Percentiles rank a stretch among this genome's conserved stretches.
phyloP scores from a whole-genome alignment of 1,140 invertebrate species.

The Tyrophagus putrescentiae region DNA sequence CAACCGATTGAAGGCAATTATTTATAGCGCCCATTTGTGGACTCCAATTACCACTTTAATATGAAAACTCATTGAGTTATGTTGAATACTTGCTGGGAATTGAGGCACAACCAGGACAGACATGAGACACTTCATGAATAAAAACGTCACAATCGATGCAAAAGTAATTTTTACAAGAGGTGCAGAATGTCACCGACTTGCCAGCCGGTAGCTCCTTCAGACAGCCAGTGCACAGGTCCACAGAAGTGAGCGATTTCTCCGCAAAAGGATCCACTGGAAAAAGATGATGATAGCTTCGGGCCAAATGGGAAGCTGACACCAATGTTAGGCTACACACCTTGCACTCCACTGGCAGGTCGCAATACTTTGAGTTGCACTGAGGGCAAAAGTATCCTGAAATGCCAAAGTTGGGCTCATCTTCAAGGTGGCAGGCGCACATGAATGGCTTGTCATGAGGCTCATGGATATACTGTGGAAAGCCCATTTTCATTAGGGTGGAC shows the following conservation, averaged over 20 bases:
- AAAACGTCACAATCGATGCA: slow-evolving; percentile 91
- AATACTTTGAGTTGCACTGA: slow-evolving; percentile 91
- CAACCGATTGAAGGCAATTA: too few relatives aligned
- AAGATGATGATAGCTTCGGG: slow-evolving; percentile 88
- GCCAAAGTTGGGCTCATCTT: slow-evolving; percentile 22
- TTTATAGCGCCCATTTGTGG: too few relatives aligned
- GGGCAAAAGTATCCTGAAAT: slow-evolving; percentile 73
- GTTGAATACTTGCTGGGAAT: background rate
- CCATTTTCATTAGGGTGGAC: slow-evolving; percentile 41
- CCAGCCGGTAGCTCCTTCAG: slow-evolving; percentile 5
- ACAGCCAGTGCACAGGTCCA: slow-evolving; percentile 16
- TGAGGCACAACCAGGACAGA: slow-evolving; percentile 76
- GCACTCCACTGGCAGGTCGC: slow-evolving; percentile 92
- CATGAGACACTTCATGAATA: slow-evolving; percentile 78
- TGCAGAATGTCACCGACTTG: slow-evolving; percentile 42
- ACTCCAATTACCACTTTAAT: background rate
- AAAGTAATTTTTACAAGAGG: slow-evolving; percentile 57
- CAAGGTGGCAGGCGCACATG: slow-evolving; percentile 34
- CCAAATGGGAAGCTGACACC: slow-evolving; percentile 92
- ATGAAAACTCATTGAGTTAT: background rate
- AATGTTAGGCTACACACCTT: slow-evolving; percentile 78
- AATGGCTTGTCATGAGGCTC: slow-evolving; percentile 35
- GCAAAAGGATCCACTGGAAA: slow-evolving; percentile 75
- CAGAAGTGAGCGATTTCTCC: slow-evolving; percentile 37
- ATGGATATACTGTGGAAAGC: slow-evolving; percentile 38